Percentiles rank a stretch among this genome's conserved stretches.
These are phyloP conservation scores for Platorchestia sp. DNA, from an alignment of 1,140 invertebrate species.

Conservation along the genomic window DNA sequence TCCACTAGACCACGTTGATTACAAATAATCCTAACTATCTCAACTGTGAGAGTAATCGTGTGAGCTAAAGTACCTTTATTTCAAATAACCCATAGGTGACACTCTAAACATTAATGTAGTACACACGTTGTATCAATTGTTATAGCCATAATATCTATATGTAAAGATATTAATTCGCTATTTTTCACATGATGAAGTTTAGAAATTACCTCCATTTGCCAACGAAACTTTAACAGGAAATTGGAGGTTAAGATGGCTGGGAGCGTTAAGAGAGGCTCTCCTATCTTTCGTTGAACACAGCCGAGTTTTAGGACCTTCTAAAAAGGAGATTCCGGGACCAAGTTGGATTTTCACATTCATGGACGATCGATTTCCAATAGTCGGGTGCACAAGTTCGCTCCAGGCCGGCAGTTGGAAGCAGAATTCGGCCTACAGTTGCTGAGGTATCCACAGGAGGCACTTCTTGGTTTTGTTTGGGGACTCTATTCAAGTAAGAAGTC, in stretches of 20 bases:
- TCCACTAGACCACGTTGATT: too few species aligned
- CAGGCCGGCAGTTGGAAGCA: not conserved
- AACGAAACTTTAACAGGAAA: not conserved
- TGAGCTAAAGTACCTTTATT: too few species aligned
- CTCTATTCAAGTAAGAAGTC: not conserved
- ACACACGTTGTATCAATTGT: too few species aligned
- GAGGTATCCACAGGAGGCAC: not conserved
- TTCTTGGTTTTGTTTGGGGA: not conserved
- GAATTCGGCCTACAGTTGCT: not conserved
- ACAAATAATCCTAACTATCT: too few species aligned
- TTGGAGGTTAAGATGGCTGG: not conserved
- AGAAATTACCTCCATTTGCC: not conserved
- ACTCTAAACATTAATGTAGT: too few species aligned
- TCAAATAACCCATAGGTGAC: too few species aligned
- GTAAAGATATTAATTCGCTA: not conserved
- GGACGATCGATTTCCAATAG: conserved; percentile 52
- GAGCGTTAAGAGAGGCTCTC: not conserved
- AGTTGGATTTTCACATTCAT: conserved; percentile 30
- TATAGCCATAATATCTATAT: too few species aligned
- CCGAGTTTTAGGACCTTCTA: not conserved
- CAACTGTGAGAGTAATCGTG: too few species aligned
- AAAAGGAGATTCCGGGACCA: conserved; percentile 4
- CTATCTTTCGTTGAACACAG: not conserved
- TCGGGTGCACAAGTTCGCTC: not conserved
- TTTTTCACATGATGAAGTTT: not conserved